Base-by-base conservation (phyloP, 2,113 vertebrate species). In the Polypterus bichir region DNA sequence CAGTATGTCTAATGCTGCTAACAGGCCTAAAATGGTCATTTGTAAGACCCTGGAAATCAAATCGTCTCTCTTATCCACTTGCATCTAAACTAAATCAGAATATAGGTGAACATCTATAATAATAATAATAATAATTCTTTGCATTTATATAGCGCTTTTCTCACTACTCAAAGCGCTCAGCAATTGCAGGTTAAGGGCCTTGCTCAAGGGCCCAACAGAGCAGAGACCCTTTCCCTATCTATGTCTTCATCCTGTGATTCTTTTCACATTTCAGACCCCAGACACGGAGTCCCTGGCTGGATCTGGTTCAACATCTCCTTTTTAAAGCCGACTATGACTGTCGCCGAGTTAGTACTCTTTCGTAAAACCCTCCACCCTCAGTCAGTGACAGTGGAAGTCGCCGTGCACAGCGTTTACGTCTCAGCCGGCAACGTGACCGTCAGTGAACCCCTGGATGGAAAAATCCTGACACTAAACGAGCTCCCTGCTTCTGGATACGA, bases 251-350 rank as follows among this genome's bases (percentile, higher is more conserved):
- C 27, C 27, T 27, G 27, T 46, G 4, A 3, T 49, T 56, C 46
- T 63, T 66, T 49, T 27, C 27, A 27, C 27, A 27, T 60, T 62
- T 55, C 69, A 72, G 80, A 71, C 57, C 65, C 72, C 64, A 62
- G 62, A 62, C 61, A 65, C 1, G 63, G 65, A 57, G 76, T 70
- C 0, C 72, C 71, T 47, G 81, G 78, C 4, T 82, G 77, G 82
- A 78, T 82, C 55, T 87, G 79, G 77, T 82, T 87, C 65, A 78
- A 69, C 9, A 48, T 75, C 58, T 83, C 72, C 61, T 68, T 62
- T 53, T 58, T 77, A 57, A 74, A 70, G 61, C 70, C 73, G 4
- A 71, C 73, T 48, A 77, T 79, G 75, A 65, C 66, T 49, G 69
- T 64, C 5, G 73, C 79, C 3, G 80, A 88, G 68, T 61, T 87